These are phyloP conservation scores for Drosophila kepulauana DNA, from an alignment of 1,140 invertebrate species.

Conservation along the genomic window DNA sequence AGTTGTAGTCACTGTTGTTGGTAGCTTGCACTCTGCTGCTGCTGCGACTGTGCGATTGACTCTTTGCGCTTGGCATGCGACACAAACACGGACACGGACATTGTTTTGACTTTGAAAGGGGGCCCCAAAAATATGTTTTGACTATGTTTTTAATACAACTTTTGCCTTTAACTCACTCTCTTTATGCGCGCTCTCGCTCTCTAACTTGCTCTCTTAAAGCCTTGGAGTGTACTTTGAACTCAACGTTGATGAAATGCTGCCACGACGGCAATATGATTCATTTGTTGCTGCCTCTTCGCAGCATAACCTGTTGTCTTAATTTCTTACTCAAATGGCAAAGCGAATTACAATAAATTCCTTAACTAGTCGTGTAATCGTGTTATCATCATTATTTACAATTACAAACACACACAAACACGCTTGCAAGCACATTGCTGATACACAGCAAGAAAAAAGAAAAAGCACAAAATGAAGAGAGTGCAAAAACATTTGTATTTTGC, in stretches of 20 bases:
- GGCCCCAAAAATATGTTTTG: constrained; percentile 14
- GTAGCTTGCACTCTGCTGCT: constrained; percentile 16
- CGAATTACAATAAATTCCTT: constrained; percentile 77
- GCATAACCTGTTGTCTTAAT: constrained; percentile 70
- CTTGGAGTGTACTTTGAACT: constrained; percentile 8
- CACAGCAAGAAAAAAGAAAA: constrained; percentile 27
- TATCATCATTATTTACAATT: constrained; percentile 77
- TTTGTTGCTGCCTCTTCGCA: constrained; percentile 7
- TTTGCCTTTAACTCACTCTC: constrained; percentile 2
- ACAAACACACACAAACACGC: constrained; percentile 33
- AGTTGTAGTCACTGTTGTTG: background rate
- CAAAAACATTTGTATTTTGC: too few relatives aligned
- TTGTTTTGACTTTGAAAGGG: constrained; percentile 2
- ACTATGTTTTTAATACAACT: constrained; percentile 33
- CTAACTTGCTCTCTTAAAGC: background rate
- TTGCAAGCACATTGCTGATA: constrained; percentile 5
- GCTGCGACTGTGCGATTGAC: constrained; percentile 28
- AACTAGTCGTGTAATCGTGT: constrained; percentile 71
- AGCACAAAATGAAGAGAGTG: constrained; percentile 1
- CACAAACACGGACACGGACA: constrained; percentile 34
- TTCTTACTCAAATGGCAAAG: constrained; percentile 58
- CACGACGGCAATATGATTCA: constrained; percentile 31
- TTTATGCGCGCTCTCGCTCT: background rate
- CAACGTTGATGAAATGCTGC: constrained; percentile 32
- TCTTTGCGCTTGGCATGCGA: constrained; percentile 70